Evolutionary conservation across 92 coral and sea anemone genomes (phyloP).

Genomic region (Phenganax stokvisi): DNA sequence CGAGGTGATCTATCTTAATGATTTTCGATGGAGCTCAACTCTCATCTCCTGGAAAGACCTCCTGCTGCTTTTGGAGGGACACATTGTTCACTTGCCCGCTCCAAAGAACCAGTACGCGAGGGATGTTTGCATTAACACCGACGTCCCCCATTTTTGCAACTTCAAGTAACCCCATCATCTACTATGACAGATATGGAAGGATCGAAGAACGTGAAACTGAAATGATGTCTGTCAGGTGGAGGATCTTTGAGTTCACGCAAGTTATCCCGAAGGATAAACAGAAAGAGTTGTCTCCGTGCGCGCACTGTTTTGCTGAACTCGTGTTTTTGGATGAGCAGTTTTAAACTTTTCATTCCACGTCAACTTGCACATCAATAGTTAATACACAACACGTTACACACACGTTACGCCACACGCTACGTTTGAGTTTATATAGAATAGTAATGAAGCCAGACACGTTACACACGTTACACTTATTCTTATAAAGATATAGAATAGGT

Average conservation of each 20-base stretch:
- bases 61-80: conserved; percentile 55
- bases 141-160: conserved; percentile 59
- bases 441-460: not conserved
- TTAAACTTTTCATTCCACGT: conserved; percentile 27
- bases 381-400: not conserved
- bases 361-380: not conserved
- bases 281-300: too few species aligned
- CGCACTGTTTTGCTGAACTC: too few species aligned
- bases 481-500: not conserved
- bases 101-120: conserved; percentile 55
- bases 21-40: conserved; percentile 47
- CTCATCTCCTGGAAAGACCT: conserved; percentile 60
- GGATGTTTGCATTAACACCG: conserved; percentile 47
- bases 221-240: conserved; percentile 53
- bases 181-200: conserved; percentile 2
- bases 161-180: conserved; percentile 10
- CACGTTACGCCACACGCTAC: too few species aligned
- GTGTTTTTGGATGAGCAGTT: too few species aligned
- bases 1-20: conserved; percentile 49
- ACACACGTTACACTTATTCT: not conserved
- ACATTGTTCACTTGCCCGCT: conserved; percentile 52
- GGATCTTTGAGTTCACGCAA: too few species aligned
- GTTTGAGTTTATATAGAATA: not conserved
- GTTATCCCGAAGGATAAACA: too few species aligned
- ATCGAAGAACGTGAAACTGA: conserved; percentile 44